Evolutionary conservation across 2,888 invertebrate species (phyloP), one percentile per base, ranked within the genome.

Genomic region (Tetheella fluctuosa): DNA sequence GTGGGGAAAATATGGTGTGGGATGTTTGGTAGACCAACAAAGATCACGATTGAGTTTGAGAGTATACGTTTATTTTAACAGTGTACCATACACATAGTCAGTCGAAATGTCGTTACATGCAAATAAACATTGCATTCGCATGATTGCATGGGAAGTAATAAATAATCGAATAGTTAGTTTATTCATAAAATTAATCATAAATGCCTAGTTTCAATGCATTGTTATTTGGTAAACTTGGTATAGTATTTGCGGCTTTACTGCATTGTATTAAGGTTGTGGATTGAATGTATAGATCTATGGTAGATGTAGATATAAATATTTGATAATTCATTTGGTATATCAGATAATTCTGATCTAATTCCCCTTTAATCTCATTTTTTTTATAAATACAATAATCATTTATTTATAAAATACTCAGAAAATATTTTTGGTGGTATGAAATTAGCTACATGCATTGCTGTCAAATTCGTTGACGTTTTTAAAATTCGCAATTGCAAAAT

Each of bases 61-160:
- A n/a, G n/a, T n/a, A n/a, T n/a, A n/a, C n/a, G n/a, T n/a, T n/a
- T n/a, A n/a, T n/a, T n/a, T n/a, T n/a, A n/a, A n/a, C 34, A 34
- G 7, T 10, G 7, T 12, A 15, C 15, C 37, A 34, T 34, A 34
- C 3, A 34, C 1, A 4, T 25, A 4, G 4, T 34, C 7, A 34
- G 30, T 3, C 30, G 8, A 1, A 6, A 1, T 1, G 17, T 48
- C 3, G 17, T 17, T 15, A 48, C 48, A 17, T 48, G 3, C 2
- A 52, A 52, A 52, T 52, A 52, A 23, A 52, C 10, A 20, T 52
- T 23, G 37, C 39, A 39, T 39, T 39, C 1, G 39, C 39, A 39
- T 39, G 39, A n/a, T 39, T n/a, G 39, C 39, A 39, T 39, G 39
- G 39, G 39, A 10, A 39, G 5, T n/a, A 34, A 39, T n/a, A 10